Percentiles rank a stretch among this genome's conserved stretches.
phyloP scores from a whole-genome alignment of 2,888 invertebrate genomes.

The Chironomus tentans region DNA sequence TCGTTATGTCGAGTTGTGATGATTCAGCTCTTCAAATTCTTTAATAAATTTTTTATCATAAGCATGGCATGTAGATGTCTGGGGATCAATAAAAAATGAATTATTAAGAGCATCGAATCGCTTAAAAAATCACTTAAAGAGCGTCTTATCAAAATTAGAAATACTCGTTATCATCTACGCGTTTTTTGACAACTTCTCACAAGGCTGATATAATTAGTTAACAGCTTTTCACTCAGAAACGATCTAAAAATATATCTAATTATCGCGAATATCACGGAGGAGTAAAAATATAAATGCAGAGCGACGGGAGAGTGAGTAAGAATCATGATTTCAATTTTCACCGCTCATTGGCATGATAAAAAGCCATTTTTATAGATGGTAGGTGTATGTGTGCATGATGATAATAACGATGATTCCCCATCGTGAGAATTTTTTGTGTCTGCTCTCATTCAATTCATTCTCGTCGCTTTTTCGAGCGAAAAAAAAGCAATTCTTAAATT shows the following conservation, averaged over 20 bases:
- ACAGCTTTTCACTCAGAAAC: not conserved
- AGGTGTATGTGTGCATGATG: not conserved
- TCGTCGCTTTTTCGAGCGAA: not conserved
- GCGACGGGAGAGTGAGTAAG: not conserved
- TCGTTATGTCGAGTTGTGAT: too few species aligned
- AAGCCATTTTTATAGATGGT: not conserved
- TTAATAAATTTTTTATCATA: too few species aligned
- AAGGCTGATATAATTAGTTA: too few species aligned
- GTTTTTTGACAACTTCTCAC: too few species aligned
- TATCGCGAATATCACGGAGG: not conserved
- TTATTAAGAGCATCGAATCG: too few species aligned
- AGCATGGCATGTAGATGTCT: too few species aligned
- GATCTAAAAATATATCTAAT: not conserved
- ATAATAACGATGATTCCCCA: not conserved
- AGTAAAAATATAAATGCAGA: not conserved
- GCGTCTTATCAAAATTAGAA: too few species aligned
- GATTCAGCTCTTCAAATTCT: too few species aligned
- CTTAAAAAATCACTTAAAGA: too few species aligned
- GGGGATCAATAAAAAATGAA: too few species aligned
- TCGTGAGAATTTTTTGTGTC: not conserved
- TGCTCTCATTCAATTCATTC: not conserved
- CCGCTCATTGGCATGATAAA: not conserved
- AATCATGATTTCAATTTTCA: slow-evolving; percentile 5
- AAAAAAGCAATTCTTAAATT: too few species aligned
- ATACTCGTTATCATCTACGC: too few species aligned